phyloP scores from a whole-genome alignment of 1,140 invertebrate genomes.

The Oncopodura yosiiana region DNA sequence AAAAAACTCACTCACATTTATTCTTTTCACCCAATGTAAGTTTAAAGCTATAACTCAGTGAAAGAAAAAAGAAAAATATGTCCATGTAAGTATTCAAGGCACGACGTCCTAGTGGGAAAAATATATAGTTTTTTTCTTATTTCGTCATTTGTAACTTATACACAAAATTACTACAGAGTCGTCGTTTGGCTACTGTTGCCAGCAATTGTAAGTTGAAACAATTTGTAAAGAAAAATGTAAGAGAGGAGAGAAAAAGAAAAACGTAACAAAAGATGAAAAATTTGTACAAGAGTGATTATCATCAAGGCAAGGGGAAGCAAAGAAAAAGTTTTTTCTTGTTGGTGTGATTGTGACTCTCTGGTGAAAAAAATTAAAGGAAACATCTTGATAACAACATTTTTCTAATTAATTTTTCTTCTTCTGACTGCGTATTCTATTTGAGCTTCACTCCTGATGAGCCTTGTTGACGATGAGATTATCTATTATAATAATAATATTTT shows the following conservation, averaged over 20 bases:
- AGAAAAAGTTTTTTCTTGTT: neutral
- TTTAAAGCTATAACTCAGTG: slow-evolving; percentile 6
- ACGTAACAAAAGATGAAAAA: slow-evolving; percentile 19
- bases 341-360: too few relatives aligned
- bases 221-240: neutral
- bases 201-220: neutral
- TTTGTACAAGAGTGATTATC: slow-evolving; percentile 19
- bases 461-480: too few relatives aligned
- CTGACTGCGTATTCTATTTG: too few relatives aligned
- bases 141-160: too few relatives aligned
- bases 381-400: slow-evolving; percentile 17
- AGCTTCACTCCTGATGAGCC: too few relatives aligned
- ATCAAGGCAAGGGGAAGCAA: neutral
- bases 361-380: slow-evolving; percentile 7
- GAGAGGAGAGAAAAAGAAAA: slow-evolving; percentile 4
- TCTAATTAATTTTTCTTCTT: slow-evolving; percentile 16
- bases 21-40: too few relatives aligned
- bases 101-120: neutral
- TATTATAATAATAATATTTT: too few relatives aligned
- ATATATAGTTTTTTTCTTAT: neutral
- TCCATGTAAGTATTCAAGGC: neutral
- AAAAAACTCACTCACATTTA: too few relatives aligned
- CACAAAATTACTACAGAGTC: too few relatives aligned
- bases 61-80: slow-evolving; percentile 10
- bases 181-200: neutral